These are phyloP conservation scores for Crossocerus cetratus DNA, from an alignment of 2,888 invertebrate species.

Conservation along the genomic window DNA sequence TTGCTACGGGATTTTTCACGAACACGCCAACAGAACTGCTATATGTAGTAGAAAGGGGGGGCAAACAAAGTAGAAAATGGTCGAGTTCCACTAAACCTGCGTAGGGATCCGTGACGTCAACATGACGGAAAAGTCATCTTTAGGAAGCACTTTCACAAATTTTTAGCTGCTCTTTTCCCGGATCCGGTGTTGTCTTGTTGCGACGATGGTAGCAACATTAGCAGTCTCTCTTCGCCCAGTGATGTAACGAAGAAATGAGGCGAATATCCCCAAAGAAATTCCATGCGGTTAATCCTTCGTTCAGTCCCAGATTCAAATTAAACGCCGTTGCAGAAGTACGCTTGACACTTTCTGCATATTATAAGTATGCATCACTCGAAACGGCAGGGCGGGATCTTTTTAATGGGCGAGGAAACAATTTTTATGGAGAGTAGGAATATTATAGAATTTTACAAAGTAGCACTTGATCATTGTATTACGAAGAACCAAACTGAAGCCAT, in stretches of 20 bases:
- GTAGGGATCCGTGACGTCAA: slow-evolving; percentile 21
- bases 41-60: not conserved
- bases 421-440: slow-evolving; percentile 7
- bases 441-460: slow-evolving; percentile 27
- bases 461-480: slow-evolving; percentile 20
- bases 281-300: slow-evolving; percentile 70
- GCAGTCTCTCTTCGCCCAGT: slow-evolving; percentile 49
- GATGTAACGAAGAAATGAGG: slow-evolving; percentile 58
- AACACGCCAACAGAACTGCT: not conserved
- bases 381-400: slow-evolving; percentile 39
- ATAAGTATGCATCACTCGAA: slow-evolving; percentile 37
- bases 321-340: slow-evolving; percentile 30
- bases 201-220: slow-evolving; percentile 55
- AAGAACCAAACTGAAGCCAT: not conserved
- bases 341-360: slow-evolving; percentile 27
- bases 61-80: not conserved
- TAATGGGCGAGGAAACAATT: slow-evolving; percentile 29
- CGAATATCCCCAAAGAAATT: slow-evolving; percentile 60
- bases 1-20: not conserved
- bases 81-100: slow-evolving; percentile 17
- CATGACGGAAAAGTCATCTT: slow-evolving; percentile 17
- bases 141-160: slow-evolving; percentile 41
- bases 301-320: slow-evolving; percentile 52
- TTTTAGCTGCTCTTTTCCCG: slow-evolving; percentile 48
- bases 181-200: slow-evolving; percentile 61